Evolutionary conservation across 2,113 vertebrate species (phyloP).

Genomic region (Corythornis vintsioides): DNA sequence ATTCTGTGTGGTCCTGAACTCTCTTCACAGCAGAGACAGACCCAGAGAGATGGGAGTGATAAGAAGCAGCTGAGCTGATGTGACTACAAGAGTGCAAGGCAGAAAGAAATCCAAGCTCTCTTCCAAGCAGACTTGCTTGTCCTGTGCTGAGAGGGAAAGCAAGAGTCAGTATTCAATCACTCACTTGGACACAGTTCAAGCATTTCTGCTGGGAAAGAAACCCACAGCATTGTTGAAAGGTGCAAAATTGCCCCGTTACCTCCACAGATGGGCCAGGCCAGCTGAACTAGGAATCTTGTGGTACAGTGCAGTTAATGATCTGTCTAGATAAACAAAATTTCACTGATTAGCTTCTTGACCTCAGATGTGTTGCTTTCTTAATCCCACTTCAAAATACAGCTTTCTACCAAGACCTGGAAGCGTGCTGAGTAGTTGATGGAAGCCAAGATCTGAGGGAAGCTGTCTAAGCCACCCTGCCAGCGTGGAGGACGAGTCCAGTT

Average conservation of each 20-base stretch:
- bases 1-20: slow-evolving; percentile 52
- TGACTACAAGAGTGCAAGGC: not conserved
- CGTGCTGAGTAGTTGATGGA: not conserved
- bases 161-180: not conserved
- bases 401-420: not conserved
- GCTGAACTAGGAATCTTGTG: not conserved
- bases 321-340: slow-evolving; percentile 6
- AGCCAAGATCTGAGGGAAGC: not conserved
- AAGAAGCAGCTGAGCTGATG: not conserved
- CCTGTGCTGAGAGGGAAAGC: not conserved
- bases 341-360: not conserved
- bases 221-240: not conserved
- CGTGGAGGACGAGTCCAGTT: not conserved
- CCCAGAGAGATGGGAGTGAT: not conserved
- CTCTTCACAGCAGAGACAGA: not conserved
- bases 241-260: slow-evolving; percentile 14
- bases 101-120: not conserved
- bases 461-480: not conserved
- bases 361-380: not conserved
- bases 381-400: not conserved
- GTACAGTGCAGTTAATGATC: not conserved
- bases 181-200: not conserved
- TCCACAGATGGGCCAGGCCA: not conserved
- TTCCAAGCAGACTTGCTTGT: not conserved
- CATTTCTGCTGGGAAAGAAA: slow-evolving; percentile 2